Percentiles rank a stretch among this genome's conserved stretches.
These are phyloP conservation scores for Pica pica DNA, from an alignment of 2,113 vertebrate species.

Conservation along the genomic window DNA sequence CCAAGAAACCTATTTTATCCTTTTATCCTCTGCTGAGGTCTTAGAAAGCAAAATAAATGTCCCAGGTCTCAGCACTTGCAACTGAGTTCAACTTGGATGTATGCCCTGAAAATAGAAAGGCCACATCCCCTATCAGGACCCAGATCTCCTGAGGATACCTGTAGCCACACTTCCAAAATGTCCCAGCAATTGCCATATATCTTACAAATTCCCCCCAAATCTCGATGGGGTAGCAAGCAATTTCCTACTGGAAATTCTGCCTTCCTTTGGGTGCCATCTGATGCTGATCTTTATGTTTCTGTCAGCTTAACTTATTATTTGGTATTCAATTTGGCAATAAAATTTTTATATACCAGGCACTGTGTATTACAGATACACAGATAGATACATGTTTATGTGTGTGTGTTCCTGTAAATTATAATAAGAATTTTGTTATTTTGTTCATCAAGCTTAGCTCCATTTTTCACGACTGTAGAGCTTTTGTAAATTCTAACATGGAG, in stretches of 20 bases:
- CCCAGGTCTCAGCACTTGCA: not conserved
- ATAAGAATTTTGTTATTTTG: not conserved
- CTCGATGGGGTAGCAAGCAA: not conserved
- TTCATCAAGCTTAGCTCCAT: not conserved
- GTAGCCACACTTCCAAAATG: not conserved
- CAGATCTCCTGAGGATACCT: not conserved
- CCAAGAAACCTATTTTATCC: not conserved
- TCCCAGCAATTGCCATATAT: not conserved
- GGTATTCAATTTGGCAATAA: constrained; percentile 44
- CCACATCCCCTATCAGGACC: not conserved
- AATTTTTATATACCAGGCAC: constrained; percentile 11
- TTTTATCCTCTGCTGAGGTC: constrained; percentile 9
- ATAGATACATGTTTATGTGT: not conserved
- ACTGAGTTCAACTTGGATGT: not conserved
- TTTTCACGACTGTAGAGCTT: constrained; percentile 10
- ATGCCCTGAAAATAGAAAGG: not conserved
- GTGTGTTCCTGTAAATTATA: constrained; percentile 24
- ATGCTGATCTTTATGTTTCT: constrained; percentile 17
- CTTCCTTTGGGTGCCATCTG: constrained; percentile 37
- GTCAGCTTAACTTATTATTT: constrained; percentile 50
- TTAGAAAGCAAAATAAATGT: not conserved
- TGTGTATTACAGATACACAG: constrained; percentile 2
- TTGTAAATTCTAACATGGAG: not conserved
- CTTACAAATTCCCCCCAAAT: not conserved
- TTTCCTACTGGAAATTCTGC: not conserved